Conservation (phyloP, 2,797 vertebrate species). For the Pseudopleuronectes americanus region DNA sequence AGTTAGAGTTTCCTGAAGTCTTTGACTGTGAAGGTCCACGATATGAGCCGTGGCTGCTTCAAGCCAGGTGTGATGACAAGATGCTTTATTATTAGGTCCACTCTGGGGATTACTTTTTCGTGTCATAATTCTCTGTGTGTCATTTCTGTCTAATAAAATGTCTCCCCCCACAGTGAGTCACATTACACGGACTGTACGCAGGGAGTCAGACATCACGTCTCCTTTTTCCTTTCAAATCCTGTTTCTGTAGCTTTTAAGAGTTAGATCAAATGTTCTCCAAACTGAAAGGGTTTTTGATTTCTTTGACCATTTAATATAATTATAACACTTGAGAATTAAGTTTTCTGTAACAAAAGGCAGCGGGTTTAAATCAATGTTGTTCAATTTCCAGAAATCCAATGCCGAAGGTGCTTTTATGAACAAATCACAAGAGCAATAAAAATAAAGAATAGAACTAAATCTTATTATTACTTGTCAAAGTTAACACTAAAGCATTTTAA, state of each 20-base stretch:
- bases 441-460: too few relatives aligned
- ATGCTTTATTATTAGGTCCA: conserved; percentile 14
- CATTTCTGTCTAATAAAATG: conserved; percentile 28
- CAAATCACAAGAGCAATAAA: too few relatives aligned
- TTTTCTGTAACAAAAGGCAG: background rate
- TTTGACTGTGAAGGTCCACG: background rate
- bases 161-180: conserved; percentile 13
- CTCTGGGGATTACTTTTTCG: background rate
- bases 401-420: too few relatives aligned
- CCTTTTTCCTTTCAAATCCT: background rate
- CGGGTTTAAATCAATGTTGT: conserved; percentile 1
- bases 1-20: conserved; percentile 10
- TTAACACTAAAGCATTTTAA: background rate
- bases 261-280: conserved; percentile 16
- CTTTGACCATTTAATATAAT: conserved; percentile 23
- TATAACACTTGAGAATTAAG: conserved; percentile 10
- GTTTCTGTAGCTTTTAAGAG: background rate
- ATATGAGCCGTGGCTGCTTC: conserved; percentile 25
- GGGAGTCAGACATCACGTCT: background rate
- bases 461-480: too few relatives aligned
- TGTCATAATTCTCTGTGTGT: conserved; percentile 17
- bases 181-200: conserved; percentile 8
- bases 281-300: conserved; percentile 22
- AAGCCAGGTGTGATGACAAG: conserved; percentile 1
- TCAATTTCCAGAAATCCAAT: background rate